Evolutionary conservation across 2,797 vertebrate genomes (phyloP).

Genomic region (Sibirionetta formosa): DNA sequence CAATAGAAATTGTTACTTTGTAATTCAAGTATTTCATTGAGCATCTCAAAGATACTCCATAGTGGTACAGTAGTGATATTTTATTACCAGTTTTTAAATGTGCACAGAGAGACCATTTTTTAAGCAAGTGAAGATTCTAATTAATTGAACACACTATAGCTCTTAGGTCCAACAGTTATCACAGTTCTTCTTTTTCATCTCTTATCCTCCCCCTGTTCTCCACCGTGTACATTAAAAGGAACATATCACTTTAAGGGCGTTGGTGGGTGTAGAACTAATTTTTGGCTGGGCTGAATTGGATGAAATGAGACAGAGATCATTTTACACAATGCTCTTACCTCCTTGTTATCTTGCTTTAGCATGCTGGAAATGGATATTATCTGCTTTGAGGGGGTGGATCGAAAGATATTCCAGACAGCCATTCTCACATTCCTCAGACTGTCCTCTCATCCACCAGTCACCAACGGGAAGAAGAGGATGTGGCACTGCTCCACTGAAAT

Average conservation of each 20-base stretch:
- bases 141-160: conserved; percentile 75
- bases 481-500: not conserved
- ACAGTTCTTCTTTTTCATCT: conserved; percentile 62
- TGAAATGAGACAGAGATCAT: conserved; percentile 7
- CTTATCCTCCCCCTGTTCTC: conserved; percentile 40
- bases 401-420: not conserved
- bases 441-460: not conserved
- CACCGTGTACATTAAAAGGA: conserved; percentile 36
- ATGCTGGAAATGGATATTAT: not conserved
- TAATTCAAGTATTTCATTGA: conserved; percentile 69
- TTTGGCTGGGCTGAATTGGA: not conserved
- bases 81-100: conserved; percentile 64
- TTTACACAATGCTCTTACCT: not conserved
- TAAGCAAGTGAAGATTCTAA: conserved; percentile 75
- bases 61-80: conserved; percentile 46
- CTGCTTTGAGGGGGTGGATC: not conserved
- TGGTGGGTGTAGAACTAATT: conserved; percentile 50
- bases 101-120: conserved; percentile 64
- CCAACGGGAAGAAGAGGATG: not conserved
- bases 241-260: conserved; percentile 42
- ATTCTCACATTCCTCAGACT: not conserved
- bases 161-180: conserved; percentile 63
- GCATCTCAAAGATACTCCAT: conserved; percentile 59
- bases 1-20: conserved; percentile 77
- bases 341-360: not conserved